Evolutionary conservation across 2,888 invertebrate species (phyloP).

Genomic region (Uloborus plumipes): DNA sequence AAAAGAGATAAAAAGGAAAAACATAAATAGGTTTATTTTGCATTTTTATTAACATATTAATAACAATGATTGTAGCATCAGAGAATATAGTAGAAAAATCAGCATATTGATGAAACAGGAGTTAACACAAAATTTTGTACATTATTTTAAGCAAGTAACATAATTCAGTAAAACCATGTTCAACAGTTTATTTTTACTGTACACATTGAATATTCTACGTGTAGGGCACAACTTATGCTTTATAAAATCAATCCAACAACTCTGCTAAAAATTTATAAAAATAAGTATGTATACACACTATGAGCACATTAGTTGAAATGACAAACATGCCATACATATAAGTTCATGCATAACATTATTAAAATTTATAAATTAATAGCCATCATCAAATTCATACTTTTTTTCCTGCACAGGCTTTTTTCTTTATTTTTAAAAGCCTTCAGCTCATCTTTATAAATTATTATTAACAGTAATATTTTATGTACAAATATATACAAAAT

Average conservation of each 20-base stretch:
- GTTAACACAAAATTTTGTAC: slow-evolving; percentile 8
- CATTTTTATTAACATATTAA: slow-evolving; percentile 12
- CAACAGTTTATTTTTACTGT: not conserved
- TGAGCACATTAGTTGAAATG: slow-evolving; percentile 34
- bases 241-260: slow-evolving; percentile 45
- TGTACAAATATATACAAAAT: no score
- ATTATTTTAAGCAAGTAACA: slow-evolving; percentile 3
- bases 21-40: no score
- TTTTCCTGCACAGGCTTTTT: no score
- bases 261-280: slow-evolving; percentile 61
- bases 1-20: not conserved
- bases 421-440: no score
- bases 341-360: no score
- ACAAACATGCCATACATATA: no score
- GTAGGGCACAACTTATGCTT: slow-evolving; percentile 44
- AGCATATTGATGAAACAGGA: not conserved
- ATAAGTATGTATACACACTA: slow-evolving; percentile 42
- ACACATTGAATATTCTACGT: slow-evolving; percentile 25
- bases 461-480: no score
- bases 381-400: no score
- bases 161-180: slow-evolving; percentile 3
- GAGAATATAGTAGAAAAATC: slow-evolving; percentile 2
- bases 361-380: no score
- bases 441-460: no score
- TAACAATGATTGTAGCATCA: slow-evolving; percentile 16